Percentiles rank a stretch among this genome's conserved stretches.
Evolutionary conservation across 2,888 invertebrate species (phyloP).

Genomic region (Rotaria magnacalcarata): DNA sequence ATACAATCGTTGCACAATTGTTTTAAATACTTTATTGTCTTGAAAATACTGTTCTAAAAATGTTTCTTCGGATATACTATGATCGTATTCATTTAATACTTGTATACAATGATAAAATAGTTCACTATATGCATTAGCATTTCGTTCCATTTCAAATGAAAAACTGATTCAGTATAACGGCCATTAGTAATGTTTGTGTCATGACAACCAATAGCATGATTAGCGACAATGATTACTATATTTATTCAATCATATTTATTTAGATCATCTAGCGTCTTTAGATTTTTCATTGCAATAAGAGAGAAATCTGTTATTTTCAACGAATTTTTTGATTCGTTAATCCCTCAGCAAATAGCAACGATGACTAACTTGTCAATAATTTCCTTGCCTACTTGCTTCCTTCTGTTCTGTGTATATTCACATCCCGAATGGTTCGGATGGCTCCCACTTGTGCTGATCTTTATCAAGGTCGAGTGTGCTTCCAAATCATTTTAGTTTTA

Average conservation of each 20-base stretch:
- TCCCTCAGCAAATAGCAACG: not conserved
- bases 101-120: slow-evolving; percentile 51
- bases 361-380: not conserved
- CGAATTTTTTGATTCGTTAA: not conserved
- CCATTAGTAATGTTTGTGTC: not conserved
- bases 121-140: slow-evolving; percentile 48
- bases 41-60: slow-evolving; percentile 52
- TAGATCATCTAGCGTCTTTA: no score
- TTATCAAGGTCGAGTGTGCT: not conserved
- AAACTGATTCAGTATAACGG: not conserved
- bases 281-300: no score
- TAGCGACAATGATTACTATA: not conserved
- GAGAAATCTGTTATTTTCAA: no score
- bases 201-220: not conserved
- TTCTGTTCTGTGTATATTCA: not conserved
- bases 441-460: not conserved
- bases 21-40: slow-evolving; percentile 48
- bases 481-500: not conserved
- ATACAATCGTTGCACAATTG: no score
- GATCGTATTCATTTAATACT: slow-evolving; percentile 52
- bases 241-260: no score
- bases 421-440: not conserved
- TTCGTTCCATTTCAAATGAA: not conserved
- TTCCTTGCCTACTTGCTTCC: not conserved
- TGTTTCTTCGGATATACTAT: slow-evolving; percentile 52